Base-by-base conservation (phyloP, 2,888 invertebrate genomes). In the Clitarchus hookeri region DNA sequence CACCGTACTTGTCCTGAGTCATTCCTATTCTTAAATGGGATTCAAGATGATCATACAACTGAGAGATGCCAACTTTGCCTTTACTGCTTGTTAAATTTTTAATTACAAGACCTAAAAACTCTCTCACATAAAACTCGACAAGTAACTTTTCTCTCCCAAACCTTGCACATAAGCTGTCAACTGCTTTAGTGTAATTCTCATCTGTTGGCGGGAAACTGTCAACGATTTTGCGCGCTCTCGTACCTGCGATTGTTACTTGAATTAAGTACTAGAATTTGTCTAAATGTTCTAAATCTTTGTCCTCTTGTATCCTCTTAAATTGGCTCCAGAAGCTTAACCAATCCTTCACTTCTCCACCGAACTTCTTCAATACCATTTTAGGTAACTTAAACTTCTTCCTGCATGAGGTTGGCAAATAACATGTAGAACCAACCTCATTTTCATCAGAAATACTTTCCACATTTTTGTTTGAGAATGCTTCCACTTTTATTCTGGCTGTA, bases 231-330 rank as follows among this genome's bases (percentile, higher is more conserved):
- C 87, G 44, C 9, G 90, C 89, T 85, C 88, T 87, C 0, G 89
- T 88, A 25, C 88, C 88, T 36, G 83, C 80, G 13, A 79, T 85
- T 79, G 88, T 88, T 0, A 87, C 80, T 44, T 89, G 88, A 23
- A 89, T 85, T 26, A 90, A 84, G 84, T 89, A 89, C 23, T 89
- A 88, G 65, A 90, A 89, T 84, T 89, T 89, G 44, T n/a, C n/a
- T n/a, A n/a, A n/a, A n/a, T n/a, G n/a, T n/a, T n/a, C n/a, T n/a
- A n/a, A n/a, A n/a, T 89, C 88, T 85, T 88, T 88, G 16, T 65
- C 65, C 16, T 23, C 23, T 82, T 90, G 84, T 27, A 90, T 89
- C 85, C 89, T 89, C 53, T 85, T 53, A 84, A 89, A 89, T 54
- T 89, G 89, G 2, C 88, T 86, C 89, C 89, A 90, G 85, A 89